A percentile compares a stretch with the other conserved stretches of the same genome.
phyloP scores from a whole-genome alignment of 2,113 vertebrate genomes.

The Tyrannus savana region DNA sequence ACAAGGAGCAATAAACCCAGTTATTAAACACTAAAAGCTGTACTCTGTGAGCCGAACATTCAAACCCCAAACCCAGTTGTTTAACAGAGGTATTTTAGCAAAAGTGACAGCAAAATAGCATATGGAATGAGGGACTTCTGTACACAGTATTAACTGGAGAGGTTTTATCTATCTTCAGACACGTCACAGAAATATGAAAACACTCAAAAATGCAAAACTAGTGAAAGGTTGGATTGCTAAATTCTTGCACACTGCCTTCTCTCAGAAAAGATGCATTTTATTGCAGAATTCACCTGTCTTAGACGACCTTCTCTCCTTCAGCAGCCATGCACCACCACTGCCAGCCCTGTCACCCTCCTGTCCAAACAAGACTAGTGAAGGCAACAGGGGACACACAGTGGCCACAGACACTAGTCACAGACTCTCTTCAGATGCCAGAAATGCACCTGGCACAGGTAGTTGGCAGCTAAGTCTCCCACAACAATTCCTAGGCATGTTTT shows the following conservation, averaged over 20 bases:
- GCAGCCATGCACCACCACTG: neutral
- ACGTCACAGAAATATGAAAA: neutral
- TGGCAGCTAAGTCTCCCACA: neutral
- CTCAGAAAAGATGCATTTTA: neutral
- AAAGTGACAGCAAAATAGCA: neutral
- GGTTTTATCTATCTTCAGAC: neutral
- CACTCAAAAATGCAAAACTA: neutral
- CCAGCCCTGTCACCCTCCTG: neutral
- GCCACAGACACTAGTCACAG: neutral
- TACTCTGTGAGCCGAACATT: neutral
- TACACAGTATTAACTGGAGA: neutral
- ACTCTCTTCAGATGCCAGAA: neutral
- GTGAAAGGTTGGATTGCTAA: neutral
- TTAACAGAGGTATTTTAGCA: neutral
- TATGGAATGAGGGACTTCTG: neutral
- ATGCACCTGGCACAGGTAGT: fast-evolving
- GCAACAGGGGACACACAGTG: neutral
- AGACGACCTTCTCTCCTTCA: neutral
- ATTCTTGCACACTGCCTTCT: neutral
- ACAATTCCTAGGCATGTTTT: fast-evolving
- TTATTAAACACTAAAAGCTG: neutral
- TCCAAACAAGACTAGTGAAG: fast-evolving
- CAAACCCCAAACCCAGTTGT: neutral
- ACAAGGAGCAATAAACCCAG: neutral
- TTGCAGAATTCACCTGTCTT: neutral